phyloP scores from a whole-genome alignment of 2,113 vertebrate genomes.

The Sinocyclocheilus grahami region DNA sequence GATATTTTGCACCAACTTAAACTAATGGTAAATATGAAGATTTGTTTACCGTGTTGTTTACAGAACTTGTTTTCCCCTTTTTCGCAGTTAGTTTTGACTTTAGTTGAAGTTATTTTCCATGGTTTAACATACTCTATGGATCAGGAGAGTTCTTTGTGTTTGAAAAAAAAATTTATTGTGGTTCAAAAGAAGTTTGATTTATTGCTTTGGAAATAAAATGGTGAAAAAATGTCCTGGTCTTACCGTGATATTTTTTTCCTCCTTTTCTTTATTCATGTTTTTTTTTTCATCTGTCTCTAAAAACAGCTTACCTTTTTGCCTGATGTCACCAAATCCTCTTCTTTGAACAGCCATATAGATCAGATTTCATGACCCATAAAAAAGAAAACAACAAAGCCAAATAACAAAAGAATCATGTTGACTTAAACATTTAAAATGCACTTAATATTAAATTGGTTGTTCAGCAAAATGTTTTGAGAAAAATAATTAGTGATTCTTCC shows the following conservation, averaged over 20 bases:
- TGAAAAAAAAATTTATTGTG: conserved; percentile 52
- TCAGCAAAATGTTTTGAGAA: too few species aligned
- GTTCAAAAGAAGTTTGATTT: conserved; percentile 60
- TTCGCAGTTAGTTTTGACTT: conserved; percentile 56
- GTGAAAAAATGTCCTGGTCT: not conserved
- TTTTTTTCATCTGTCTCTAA: not conserved
- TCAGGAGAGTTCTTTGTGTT: conserved; percentile 58
- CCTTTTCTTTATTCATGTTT: too few species aligned
- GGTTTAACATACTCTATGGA: conserved; percentile 20
- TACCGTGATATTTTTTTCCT: not conserved
- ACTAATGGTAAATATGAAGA: conserved; percentile 63
- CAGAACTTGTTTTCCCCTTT: conserved; percentile 45
- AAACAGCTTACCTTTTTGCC: not conserved
- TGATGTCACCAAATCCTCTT: too few species aligned
- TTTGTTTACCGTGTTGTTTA: conserved; percentile 62
- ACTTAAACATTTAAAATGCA: too few species aligned
- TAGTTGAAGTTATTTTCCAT: conserved; percentile 57
- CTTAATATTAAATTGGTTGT: too few species aligned
- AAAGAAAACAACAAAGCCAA: too few species aligned
- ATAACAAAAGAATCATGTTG: too few species aligned
- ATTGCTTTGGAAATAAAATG: conserved; percentile 61
- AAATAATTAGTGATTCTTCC: too few species aligned
- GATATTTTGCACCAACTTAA: conserved; percentile 60
- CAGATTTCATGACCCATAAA: too few species aligned
- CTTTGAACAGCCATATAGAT: too few species aligned